Percentiles rank a stretch among this genome's conserved stretches.
These are phyloP conservation scores for Sardina pilchardus DNA, from an alignment of 2,113 vertebrate species.

Conservation along the genomic window DNA sequence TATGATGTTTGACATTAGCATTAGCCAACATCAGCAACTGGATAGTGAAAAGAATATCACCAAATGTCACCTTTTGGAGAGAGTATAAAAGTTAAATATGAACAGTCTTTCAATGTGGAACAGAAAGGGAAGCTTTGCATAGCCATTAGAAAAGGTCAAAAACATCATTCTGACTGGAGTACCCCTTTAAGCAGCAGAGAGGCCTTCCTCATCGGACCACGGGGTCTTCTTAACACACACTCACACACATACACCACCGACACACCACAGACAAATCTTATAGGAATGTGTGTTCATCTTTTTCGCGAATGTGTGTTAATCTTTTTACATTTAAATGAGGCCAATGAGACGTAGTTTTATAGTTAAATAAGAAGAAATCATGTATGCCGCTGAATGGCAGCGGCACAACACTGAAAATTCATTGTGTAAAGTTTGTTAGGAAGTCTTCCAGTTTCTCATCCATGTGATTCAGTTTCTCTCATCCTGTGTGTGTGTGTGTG, in stretches of 20 bases:
- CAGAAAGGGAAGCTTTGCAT: background rate
- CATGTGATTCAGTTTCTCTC: no score
- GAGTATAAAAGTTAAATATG: background rate
- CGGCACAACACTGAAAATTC: no score
- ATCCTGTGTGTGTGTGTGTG: background rate
- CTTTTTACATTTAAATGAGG: background rate
- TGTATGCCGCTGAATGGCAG: no score
- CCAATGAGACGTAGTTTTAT: no score
- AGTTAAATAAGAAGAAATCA: no score
- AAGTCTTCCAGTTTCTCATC: background rate
- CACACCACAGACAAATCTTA: background rate
- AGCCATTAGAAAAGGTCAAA: background rate
- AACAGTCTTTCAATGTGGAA: background rate
- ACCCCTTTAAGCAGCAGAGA: background rate
- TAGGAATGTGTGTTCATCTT: background rate
- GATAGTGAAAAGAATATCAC: background rate
- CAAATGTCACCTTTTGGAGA: background rate
- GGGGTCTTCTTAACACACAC: background rate
- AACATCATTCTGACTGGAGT: background rate
- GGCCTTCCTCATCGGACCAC: background rate
- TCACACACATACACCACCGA: constrained; percentile 1
- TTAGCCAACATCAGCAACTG: background rate
- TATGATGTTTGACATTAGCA: background rate
- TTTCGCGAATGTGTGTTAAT: background rate
- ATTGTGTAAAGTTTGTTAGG: background rate